Evolutionary conservation across 2,797 vertebrate species (phyloP), one percentile per base, ranked within the genome.

Genomic region (Paramormyrops hopkinsi): DNA sequence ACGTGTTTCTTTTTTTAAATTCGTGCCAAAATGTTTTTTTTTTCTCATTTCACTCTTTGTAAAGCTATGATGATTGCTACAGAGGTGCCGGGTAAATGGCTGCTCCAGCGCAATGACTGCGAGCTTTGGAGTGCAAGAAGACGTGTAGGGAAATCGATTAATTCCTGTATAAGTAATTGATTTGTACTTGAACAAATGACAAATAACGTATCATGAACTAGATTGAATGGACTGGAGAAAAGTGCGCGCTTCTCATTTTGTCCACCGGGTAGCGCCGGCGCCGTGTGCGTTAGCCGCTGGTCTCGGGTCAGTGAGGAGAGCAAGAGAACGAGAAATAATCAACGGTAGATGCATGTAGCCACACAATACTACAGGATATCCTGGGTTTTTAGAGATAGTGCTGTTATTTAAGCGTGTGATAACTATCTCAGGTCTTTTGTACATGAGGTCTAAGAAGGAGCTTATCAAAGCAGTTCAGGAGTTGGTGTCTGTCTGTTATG

Each of bases 261-360:
- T 59, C 88, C 88, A 83, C 88, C 37, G 11, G 88, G 88, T 89
- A 46, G 37, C 73, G 73, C 37, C 8, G 37, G 73, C 37, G 73
- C 17, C 73, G 41, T 79, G 73, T 19, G 73, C 37, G 17, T 44
- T 19, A 46, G 14, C 73, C 19, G 14, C 29, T 29, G 41, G 73
- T 79, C 73, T 79, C 73, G 19, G 33, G 37, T 79, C 73, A 79
- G 37, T 44, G 73, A 79, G 37, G 2, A 79, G 33, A 41, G 6
- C 17, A n/a, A 44, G 37, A 12, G 14, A 79, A 79, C 33, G 4
- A 79, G 73, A 44, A 46, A 79, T 79, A 19, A 37, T 19, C 37
- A 44, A 79, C 73, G 5, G 73, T 37, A 79, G 73, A 44, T 46
- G 14, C 33, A 44, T 79, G 37, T n/a, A 79, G 41, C 73, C 19